These are phyloP conservation scores for Boleophthalmus pectinirostris DNA, from an alignment of 2,113 vertebrate species.

Conservation along the genomic window DNA sequence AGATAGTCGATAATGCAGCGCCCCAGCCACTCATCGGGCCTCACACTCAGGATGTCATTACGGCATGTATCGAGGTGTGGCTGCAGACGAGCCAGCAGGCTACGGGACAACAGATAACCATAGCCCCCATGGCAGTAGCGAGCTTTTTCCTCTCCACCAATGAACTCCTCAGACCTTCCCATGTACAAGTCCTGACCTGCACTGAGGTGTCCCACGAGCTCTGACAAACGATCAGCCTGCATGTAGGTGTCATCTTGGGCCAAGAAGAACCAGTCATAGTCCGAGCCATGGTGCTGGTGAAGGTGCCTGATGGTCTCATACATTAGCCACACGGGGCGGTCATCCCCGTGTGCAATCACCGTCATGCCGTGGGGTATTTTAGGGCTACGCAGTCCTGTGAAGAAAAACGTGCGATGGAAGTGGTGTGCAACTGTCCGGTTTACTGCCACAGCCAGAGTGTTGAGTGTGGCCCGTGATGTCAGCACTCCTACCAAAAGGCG, in stretches of 20 bases:
- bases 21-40: constrained; percentile 96
- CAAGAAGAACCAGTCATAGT: constrained; percentile 97
- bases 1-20: constrained; percentile 96
- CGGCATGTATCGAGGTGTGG: constrained; percentile 90
- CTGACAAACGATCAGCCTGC: constrained; percentile 85
- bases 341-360: constrained; percentile 90
- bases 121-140: constrained; percentile 95
- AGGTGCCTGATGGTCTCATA: constrained; percentile 92
- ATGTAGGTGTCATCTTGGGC: constrained; percentile 94
- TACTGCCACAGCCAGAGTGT: constrained; percentile 89
- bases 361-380: constrained; percentile 91
- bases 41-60: constrained; percentile 93
- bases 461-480: constrained; percentile 88
- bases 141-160: constrained; percentile 87
- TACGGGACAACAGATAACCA: constrained; percentile 92
- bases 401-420: constrained; percentile 90
- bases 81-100: constrained; percentile 85
- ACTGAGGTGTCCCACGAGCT: constrained; percentile 87
- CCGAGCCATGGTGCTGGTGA: constrained; percentile 85
- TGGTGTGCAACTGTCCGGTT: constrained; percentile 93
- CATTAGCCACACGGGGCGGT: constrained; percentile 97
- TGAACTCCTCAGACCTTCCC: constrained; percentile 92
- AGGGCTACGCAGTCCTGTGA: constrained; percentile 88
- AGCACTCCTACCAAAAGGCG: constrained; percentile 89
- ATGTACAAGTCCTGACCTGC: constrained; percentile 91